Conservation (phyloP, 2,797 vertebrate species). For the Furcifer pardalis region DNA sequence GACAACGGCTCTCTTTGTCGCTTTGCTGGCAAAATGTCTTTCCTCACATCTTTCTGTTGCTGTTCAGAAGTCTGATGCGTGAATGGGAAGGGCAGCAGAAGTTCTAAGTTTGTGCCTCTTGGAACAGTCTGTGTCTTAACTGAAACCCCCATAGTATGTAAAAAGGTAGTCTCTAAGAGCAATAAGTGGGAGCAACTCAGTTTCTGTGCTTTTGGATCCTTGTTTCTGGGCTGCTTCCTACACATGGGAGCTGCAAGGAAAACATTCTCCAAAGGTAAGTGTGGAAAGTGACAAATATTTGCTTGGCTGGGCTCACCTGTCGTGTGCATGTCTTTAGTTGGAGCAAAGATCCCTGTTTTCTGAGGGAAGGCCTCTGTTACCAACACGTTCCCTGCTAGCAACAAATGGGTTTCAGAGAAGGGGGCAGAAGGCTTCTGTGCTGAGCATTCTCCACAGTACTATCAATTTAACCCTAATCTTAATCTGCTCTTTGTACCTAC, state of each 20-base stretch:
- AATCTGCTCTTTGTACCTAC: constrained; percentile 61
- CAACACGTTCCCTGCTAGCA: no score
- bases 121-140: neutral
- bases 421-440: no score
- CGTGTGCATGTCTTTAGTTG: neutral
- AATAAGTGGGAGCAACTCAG: neutral
- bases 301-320: neutral
- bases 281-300: neutral
- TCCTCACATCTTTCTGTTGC: no score
- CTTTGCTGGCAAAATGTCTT: no score
- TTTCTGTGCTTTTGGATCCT: neutral
- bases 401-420: no score
- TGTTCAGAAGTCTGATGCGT: no score
- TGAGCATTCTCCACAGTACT: neutral
- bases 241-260: neutral
- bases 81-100: neutral
- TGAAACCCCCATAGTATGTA: neutral
- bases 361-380: no score
- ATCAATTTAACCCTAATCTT: neutral
- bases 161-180: neutral
- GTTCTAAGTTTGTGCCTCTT: neutral
- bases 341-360: no score
- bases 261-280: neutral
- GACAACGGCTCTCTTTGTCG: no score
- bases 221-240: neutral